Base-by-base conservation (phyloP, 1,140 invertebrate genomes). In the Halictus rubicundus region DNA sequence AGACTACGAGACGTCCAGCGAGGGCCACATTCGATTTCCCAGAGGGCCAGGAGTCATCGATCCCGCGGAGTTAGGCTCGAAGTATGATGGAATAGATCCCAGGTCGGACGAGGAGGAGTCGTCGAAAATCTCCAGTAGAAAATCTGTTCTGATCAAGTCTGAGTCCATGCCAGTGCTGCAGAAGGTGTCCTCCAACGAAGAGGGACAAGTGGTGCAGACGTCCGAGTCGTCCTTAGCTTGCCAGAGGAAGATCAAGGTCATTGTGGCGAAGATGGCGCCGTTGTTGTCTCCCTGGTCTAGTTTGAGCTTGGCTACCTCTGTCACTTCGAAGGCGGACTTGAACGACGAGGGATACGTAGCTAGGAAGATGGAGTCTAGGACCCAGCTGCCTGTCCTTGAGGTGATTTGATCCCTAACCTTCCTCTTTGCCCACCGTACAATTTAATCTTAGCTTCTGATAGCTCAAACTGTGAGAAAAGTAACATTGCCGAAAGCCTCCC, bases 1-100 rank as follows among this genome's bases (percentile, higher is more conserved):
- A 39, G 86, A 87, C 54, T 89, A 89, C 68, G 84, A 89, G 59
- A 89, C 88, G 21, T 87, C 88, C 10, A 89, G 86, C 71, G 87
- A 89, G 32, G 86, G 87, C 8, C 68, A 46, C 21, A n/a, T 80
- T 72, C 52, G 39, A 19, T 32, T 14, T 25, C 2, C 10, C 10
- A 54, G 23, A 46, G 46, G 9, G 25, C 75, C 68, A 49, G 25
- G 16, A 10, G 4, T 23, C 25, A 21, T 4, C 14, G 64, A 25
- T 0, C 19, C 25, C 0, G 2, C 6, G 0, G 49, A 42, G 25
- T 27, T 52, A 8, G 8, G 5, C 19, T 25, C n/a, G 0, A 23
- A 57, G 2, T n/a, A 19, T 32, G 21, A 46, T 10, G 21, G 52
- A 39, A n/a, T 23, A 46, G 57, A 25, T 14, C 16, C n/a, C 12